These are phyloP conservation scores for Dendrophyllia cribrosa DNA, from an alignment of 64 coral and sea anemone species.

Conservation along the genomic window DNA sequence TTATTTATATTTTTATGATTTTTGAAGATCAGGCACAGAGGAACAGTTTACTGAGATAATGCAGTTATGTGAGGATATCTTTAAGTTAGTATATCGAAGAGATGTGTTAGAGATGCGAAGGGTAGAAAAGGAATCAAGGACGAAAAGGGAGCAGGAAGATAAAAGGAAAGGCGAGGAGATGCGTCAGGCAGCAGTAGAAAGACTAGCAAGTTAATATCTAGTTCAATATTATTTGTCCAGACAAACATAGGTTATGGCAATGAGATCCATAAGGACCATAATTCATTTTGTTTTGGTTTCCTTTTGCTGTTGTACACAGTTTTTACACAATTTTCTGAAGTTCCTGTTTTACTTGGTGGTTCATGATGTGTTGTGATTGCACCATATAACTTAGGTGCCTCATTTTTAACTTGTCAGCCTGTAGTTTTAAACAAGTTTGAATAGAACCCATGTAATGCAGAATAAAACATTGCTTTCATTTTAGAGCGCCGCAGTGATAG, in stretches of 20 bases:
- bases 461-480: neutral
- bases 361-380: constrained; percentile 52
- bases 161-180: constrained; percentile 64
- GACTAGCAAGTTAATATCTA: constrained; percentile 47
- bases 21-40: constrained; percentile 52
- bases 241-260: constrained; percentile 38
- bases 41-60: constrained; percentile 25
- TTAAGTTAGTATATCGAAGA: constrained; percentile 21
- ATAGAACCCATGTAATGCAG: neutral
- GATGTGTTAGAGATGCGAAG: constrained; percentile 25
- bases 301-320: constrained; percentile 30
- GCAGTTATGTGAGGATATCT: constrained; percentile 41
- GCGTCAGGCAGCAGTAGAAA: constrained; percentile 55
- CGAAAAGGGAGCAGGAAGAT: constrained; percentile 39
- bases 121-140: constrained; percentile 48
- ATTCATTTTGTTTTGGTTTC: constrained; percentile 46
- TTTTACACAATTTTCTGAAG: constrained; percentile 27
- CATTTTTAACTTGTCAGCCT: constrained; percentile 48
- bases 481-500: constrained; percentile 57
- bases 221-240: constrained; percentile 49
- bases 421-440: constrained; percentile 35
- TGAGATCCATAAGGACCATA: constrained; percentile 46
- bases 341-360: constrained; percentile 49
- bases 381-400: constrained; percentile 36
- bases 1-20: constrained; percentile 6